phyloP scores from a whole-genome alignment of 2,797 vertebrate genomes.

The Macroramphosus scolopax region DNA sequence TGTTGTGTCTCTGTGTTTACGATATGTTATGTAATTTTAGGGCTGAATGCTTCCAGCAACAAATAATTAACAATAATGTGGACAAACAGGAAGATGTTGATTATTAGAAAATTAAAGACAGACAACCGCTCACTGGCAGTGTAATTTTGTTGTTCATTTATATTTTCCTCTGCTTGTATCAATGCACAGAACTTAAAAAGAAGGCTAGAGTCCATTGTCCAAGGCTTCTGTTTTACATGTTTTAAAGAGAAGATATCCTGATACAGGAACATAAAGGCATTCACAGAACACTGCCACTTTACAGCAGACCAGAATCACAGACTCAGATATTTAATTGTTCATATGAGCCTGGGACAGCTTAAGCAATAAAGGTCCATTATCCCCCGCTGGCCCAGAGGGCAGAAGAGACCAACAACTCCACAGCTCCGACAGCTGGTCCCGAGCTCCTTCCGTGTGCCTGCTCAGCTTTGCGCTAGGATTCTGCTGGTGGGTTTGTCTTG shows the following conservation, averaged over 20 bases:
- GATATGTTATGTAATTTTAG: constrained; percentile 1
- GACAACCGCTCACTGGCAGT: no score
- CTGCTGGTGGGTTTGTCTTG: constrained; percentile 16
- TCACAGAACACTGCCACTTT: constrained; percentile 11
- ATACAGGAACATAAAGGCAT: constrained; percentile 37
- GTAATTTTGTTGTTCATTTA: no score
- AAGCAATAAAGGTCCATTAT: constrained; percentile 24
- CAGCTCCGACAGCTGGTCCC: constrained; percentile 28
- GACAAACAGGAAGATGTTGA: no score
- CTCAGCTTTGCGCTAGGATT: constrained; percentile 22
- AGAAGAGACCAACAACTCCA: constrained; percentile 25
- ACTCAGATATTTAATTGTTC: constrained; percentile 24
- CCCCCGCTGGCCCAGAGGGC: constrained; percentile 7
- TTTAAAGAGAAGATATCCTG: constrained; percentile 37
- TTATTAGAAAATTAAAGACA: no score
- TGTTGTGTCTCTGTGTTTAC: neutral
- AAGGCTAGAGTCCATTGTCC: neutral
- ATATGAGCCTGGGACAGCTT: constrained; percentile 11
- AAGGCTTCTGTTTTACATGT: neutral
- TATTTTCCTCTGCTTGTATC: no score
- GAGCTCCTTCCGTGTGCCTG: constrained; percentile 31
- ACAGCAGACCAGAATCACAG: constrained; percentile 17
- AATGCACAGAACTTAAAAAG: constrained; percentile 6
- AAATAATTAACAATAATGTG: neutral
- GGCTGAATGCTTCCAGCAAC: neutral